Evolutionary conservation across 2,888 invertebrate genomes (phyloP), one percentile per base, ranked within the genome.

Genomic region (Calliphora vomitoria): DNA sequence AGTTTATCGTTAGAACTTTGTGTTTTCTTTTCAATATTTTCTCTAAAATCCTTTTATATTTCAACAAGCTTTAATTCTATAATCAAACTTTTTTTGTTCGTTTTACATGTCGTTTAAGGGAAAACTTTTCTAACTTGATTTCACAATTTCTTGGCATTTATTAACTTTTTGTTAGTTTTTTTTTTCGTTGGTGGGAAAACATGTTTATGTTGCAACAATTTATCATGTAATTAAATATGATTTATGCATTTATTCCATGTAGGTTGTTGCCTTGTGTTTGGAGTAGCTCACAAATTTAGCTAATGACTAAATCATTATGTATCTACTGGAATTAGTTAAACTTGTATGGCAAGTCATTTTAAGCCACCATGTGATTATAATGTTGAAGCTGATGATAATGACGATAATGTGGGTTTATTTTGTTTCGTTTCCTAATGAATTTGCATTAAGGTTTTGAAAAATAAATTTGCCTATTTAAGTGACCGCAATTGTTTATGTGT

Each of bases 1-100:
- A 87, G 84, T 87, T 87, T 82, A 82, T 47, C 55, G 78, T 82
- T 76, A 8, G 69, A 80, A 83, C 18, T 69, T 83, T 86, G 75
- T 11, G 35, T 3, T 31, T 13, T 35, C 44, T 72, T 71, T 82
- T 47, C 10, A 64, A 76, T 72, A 58, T 25, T 64, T 62, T 64
- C 13, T 44, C 25, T 15, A 15, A 20, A 66, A 25, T 75, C 25
- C 60, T 47, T 83, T 64, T 53, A 53, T 1, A 25, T 64, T 8
- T 41, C 50, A 80, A 62, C 62, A 68, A 80, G 31, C 44, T 68
- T 74, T 74, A 68, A 74, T 35, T 66, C 41, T 74, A 53, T 53
- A 76, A 60, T 82, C 78, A 82, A 82, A 74, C 11, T 62, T 64
- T 38, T 66, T 68, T 31, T 2, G 4, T 18, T 50, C 8, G 10